Conservation (phyloP, 2,113 vertebrate species). For the Hystrix brachyura region DNA sequence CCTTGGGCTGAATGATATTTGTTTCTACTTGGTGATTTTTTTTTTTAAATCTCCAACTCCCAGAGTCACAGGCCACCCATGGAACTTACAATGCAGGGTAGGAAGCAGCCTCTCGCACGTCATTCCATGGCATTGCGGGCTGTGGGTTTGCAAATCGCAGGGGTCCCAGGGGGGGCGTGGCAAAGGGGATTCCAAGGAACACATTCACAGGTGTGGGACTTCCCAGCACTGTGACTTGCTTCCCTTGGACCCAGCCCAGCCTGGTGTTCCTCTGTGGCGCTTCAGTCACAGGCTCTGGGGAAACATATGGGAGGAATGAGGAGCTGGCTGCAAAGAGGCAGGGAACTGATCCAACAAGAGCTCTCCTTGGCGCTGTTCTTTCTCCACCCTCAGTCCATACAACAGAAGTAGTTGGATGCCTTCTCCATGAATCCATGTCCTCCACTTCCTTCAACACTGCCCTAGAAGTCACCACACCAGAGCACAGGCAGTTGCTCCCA, state of each 20-base stretch:
- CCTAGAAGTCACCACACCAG: background rate
- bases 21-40: background rate
- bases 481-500: background rate
- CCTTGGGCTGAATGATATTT: background rate
- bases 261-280: constrained; percentile 77
- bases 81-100: constrained; percentile 78
- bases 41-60: background rate
- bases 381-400: background rate
- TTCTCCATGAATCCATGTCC: background rate
- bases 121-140: constrained; percentile 87
- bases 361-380: background rate
- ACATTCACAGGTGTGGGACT: constrained; percentile 84
- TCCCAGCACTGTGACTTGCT: constrained; percentile 86
- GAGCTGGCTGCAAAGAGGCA: background rate
- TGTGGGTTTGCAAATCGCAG: constrained; percentile 59
- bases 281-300: constrained; percentile 8
- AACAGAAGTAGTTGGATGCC: too few relatives aligned
- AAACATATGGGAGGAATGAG: background rate
- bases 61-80: background rate
- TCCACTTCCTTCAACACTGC: background rate
- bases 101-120: constrained; percentile 62
- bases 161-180: constrained; percentile 81
- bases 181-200: constrained; percentile 90
- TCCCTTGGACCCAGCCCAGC: constrained; percentile 87
- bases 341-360: fast-evolving